Conservation (phyloP, 2,888 invertebrate genomes). For the Willowsia nigromaculata region DNA sequence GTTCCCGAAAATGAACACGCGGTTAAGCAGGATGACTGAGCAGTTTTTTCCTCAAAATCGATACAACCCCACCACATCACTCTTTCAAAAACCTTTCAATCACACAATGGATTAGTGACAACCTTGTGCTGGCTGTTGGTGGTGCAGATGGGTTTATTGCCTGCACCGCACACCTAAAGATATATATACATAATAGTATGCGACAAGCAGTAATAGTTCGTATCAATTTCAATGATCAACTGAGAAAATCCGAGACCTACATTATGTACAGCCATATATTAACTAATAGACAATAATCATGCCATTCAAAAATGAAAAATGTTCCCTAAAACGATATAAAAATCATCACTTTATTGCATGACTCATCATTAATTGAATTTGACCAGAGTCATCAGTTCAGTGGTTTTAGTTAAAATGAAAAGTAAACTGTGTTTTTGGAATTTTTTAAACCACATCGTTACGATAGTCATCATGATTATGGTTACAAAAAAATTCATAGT, state of each 20-base stretch:
- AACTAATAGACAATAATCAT: neutral
- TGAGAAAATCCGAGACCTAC: neutral
- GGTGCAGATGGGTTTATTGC: neutral
- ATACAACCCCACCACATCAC: neutral
- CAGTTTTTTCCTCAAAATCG: neutral
- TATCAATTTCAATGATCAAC: neutral
- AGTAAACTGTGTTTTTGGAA: neutral
- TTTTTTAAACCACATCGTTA: neutral
- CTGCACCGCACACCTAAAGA: neutral
- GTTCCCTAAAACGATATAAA: neutral
- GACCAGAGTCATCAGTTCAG: neutral
- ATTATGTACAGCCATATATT: too few species aligned
- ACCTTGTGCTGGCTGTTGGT: neutral
- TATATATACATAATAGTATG: neutral
- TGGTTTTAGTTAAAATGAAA: neutral
- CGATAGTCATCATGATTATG: neutral
- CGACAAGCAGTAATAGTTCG: neutral
- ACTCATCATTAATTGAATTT: neutral
- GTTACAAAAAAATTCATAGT: neutral
- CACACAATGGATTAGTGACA: neutral
- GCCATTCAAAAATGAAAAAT: neutral
- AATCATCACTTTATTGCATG: neutral
- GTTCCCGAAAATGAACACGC: neutral
- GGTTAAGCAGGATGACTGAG: neutral
- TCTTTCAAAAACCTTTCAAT: conserved; percentile 8